Conservation (phyloP, 2,888 invertebrate species). For the Unio delphinus region DNA sequence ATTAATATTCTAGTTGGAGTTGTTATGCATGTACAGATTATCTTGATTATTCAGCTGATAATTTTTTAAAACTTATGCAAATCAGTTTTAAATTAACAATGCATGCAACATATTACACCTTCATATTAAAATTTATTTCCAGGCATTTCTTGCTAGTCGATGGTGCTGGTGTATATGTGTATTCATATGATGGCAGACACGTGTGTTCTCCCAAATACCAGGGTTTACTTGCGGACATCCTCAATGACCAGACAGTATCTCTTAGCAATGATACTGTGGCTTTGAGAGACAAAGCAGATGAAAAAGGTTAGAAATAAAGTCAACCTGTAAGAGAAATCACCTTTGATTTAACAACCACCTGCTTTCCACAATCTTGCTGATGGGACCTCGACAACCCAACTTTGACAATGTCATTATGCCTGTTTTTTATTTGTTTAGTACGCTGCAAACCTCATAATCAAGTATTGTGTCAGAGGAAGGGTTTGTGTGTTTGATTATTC, state of each 20-base stretch:
- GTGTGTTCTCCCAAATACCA: slow-evolving; percentile 87
- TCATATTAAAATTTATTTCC: slow-evolving; percentile 17
- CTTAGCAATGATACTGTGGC: slow-evolving; percentile 90
- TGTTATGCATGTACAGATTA: background rate
- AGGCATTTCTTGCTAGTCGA: slow-evolving; percentile 94
- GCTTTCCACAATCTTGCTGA: too few relatives aligned
- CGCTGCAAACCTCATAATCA: too few relatives aligned
- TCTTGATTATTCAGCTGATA: background rate
- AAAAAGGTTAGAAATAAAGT: slow-evolving; percentile 78
- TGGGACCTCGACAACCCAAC: too few relatives aligned
- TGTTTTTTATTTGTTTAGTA: too few relatives aligned
- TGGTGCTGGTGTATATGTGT: slow-evolving; percentile 85
- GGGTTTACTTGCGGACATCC: slow-evolving; percentile 84
- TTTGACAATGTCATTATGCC: too few relatives aligned
- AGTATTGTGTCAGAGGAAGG: too few relatives aligned
- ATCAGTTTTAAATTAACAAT: background rate
- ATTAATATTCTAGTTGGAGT: too few relatives aligned
- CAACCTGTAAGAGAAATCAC: too few relatives aligned
- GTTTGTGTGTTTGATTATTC: too few relatives aligned
- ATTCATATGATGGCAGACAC: slow-evolving; percentile 93
- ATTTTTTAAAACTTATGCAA: background rate
- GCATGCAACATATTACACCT: background rate
- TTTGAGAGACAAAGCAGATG: slow-evolving; percentile 87
- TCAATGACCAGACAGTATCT: slow-evolving; percentile 84
- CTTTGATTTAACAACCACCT: background rate